Evolutionary conservation across 2,797 vertebrate species (phyloP).

Genomic region (Stomatorhinus walkeri): DNA sequence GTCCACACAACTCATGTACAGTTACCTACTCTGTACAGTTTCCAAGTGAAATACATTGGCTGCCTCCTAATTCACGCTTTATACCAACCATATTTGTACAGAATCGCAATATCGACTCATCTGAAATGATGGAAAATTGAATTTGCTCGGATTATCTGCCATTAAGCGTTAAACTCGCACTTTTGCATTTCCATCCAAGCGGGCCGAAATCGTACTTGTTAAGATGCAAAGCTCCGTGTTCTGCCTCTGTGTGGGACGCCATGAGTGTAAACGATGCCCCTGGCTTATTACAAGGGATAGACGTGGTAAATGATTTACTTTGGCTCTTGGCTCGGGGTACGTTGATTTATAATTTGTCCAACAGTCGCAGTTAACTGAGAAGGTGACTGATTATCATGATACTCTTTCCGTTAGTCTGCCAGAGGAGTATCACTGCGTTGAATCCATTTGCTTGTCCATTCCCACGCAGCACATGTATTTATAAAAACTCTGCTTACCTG

Average conservation of each 20-base stretch:
- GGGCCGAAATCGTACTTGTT: neutral
- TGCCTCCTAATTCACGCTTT: neutral
- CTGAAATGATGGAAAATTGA: neutral
- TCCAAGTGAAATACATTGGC: conserved; percentile 16
- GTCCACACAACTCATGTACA: neutral
- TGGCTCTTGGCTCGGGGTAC: neutral
- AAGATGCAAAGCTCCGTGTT: neutral
- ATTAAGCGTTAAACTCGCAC: neutral
- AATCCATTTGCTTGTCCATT: neutral
- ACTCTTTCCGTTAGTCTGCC: neutral
- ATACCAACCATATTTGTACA: neutral
- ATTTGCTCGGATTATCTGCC: neutral
- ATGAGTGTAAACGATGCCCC: neutral
- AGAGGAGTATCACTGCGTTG: neutral
- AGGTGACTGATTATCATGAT: neutral
- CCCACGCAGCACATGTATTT: neutral
- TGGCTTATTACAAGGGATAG: neutral
- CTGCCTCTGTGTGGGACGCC: neutral
- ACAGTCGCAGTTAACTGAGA: neutral
- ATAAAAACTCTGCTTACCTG: neutral
- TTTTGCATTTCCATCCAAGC: neutral
- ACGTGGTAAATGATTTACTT: neutral
- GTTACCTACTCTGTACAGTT: neutral
- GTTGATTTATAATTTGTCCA: neutral
- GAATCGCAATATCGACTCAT: neutral